Percentiles rank a stretch among this genome's conserved stretches.
Conservation (phyloP, 2,888 invertebrate species). For the Drosophila atripex region DNA sequence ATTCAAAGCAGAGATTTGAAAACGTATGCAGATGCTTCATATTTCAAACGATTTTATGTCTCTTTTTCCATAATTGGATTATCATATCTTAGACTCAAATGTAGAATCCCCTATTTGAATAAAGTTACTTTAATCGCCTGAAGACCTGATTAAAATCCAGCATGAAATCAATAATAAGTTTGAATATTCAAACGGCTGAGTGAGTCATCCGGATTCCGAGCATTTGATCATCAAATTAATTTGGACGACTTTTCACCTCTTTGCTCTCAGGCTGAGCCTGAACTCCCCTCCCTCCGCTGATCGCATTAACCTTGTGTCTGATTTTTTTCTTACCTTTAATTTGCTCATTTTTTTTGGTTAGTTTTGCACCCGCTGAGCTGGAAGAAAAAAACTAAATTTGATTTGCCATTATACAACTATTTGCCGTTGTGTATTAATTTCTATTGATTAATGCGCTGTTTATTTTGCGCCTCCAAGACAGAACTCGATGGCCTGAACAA, state of each 20-base stretch:
- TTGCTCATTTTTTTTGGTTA: slow-evolving; percentile 31
- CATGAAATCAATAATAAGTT: slow-evolving; percentile 17
- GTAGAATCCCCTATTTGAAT: no score
- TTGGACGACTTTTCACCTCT: slow-evolving; percentile 36
- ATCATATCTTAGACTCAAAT: slow-evolving; percentile 10
- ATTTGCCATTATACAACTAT: slow-evolving; percentile 73
- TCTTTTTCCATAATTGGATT: slow-evolving; percentile 14
- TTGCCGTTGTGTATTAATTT: slow-evolving; percentile 74
- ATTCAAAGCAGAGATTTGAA: no score
- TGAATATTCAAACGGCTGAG: slow-evolving; percentile 23
- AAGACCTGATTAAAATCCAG: slow-evolving; percentile 2
- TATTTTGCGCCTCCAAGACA: slow-evolving; percentile 69
- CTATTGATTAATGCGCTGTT: slow-evolving; percentile 74
- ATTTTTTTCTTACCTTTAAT: slow-evolving; percentile 25
- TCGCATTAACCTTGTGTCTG: slow-evolving; percentile 38
- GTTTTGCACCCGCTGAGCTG: slow-evolving; percentile 40
- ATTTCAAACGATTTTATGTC: not conserved
- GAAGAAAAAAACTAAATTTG: slow-evolving; percentile 58
- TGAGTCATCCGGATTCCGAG: slow-evolving; percentile 25
- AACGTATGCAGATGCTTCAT: not conserved
- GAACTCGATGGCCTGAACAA: slow-evolving; percentile 46
- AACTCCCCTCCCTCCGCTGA: slow-evolving; percentile 7
- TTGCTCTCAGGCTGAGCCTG: not conserved
- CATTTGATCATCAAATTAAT: slow-evolving; percentile 37
- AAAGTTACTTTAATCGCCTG: not conserved